Conservation (phyloP, 2,888 invertebrate species). For the Ethmia dodecea region DNA sequence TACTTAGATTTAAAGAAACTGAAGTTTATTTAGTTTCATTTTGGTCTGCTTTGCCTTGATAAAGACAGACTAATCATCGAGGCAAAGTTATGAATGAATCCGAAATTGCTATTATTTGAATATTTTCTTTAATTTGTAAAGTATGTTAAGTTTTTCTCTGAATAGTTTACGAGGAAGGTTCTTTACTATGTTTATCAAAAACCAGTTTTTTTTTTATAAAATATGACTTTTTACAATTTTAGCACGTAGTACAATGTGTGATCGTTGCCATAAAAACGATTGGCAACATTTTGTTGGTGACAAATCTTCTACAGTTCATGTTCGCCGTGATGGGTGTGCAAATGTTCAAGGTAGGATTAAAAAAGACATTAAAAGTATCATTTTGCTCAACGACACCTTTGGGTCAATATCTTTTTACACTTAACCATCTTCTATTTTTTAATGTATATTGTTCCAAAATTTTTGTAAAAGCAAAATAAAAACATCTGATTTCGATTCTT, state of each 20-base stretch:
- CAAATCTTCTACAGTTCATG: conserved; percentile 99
- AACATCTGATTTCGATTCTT: conserved; percentile 52
- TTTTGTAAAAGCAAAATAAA: conserved; percentile 7
- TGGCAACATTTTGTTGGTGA: conserved; percentile 99
- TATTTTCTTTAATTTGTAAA: conserved; percentile 3
- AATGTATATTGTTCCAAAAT: neutral
- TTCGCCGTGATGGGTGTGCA: conserved; percentile 99
- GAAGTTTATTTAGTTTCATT: too few species aligned
- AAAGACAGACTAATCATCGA: too few species aligned
- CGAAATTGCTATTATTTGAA: too few species aligned
- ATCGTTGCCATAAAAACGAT: conserved; percentile 99
- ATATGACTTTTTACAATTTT: conserved; percentile 51
- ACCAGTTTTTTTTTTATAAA: too few species aligned
- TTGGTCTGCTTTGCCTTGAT: too few species aligned
- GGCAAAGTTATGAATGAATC: too few species aligned
- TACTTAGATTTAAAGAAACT: too few species aligned
- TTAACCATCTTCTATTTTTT: conserved; percentile 24
- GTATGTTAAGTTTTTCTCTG: too few species aligned
- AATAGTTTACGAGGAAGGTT: conserved; percentile 5
- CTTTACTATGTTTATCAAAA: too few species aligned
- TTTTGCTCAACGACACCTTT: conserved; percentile 60
- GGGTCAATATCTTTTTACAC: conserved; percentile 40
- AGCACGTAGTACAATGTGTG: conserved; percentile 99
- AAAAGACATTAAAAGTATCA: conserved; percentile 19
- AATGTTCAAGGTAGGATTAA: conserved; percentile 96